Conservation (phyloP, 2,797 vertebrate genomes). For the Notolepis coatsorum region DNA sequence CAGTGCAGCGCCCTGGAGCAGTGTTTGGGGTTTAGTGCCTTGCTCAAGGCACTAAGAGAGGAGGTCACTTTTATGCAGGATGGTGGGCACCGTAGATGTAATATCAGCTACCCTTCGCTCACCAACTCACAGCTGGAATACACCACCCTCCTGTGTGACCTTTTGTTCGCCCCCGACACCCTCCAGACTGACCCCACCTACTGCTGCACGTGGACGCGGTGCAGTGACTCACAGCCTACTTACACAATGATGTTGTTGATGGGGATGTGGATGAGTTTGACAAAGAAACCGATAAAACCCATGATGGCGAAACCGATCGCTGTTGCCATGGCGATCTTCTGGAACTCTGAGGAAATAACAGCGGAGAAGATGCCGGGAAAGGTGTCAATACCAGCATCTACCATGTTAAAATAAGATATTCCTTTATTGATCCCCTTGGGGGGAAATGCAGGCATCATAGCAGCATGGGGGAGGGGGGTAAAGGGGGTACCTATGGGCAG, state of each 20-base stretch:
- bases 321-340: slow-evolving; percentile 99
- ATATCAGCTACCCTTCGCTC: no score
- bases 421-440: no score
- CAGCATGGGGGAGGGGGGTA: neutral
- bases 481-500: no score
- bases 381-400: no score
- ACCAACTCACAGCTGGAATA: neutral
- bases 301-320: slow-evolving; percentile 99
- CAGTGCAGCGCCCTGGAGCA: no score
- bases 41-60: no score
- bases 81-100: no score
- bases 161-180: neutral
- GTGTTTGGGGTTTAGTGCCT: no score
- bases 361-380: no score
- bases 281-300: slow-evolving; percentile 99
- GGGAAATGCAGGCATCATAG: neutral
- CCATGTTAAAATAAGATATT: no score
- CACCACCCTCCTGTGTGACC: neutral
- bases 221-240: slow-evolving; percentile 79
- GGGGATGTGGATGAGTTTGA: slow-evolving; percentile 98
- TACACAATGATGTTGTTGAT: slow-evolving; percentile 99
- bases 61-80: no score
- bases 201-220: neutral
- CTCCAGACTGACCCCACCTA: neutral
- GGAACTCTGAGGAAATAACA: slow-evolving; percentile 92